Evolutionary conservation across 30 jellyfish, hydroid and myxozoan species (phyloP).

Genomic region (Aurelia coerulea): DNA sequence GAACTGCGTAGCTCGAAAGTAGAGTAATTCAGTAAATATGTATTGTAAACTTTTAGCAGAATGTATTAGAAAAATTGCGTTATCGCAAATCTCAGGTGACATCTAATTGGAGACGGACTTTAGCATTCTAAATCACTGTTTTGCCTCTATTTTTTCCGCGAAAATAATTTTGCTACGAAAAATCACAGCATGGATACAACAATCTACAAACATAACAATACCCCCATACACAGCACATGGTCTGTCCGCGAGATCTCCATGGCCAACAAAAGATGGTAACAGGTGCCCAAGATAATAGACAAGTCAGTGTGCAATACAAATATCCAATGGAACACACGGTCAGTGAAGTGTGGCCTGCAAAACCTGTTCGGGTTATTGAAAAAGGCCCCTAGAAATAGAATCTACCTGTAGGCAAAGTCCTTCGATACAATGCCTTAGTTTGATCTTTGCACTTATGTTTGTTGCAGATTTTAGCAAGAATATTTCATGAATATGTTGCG

Average conservation of each 20-base stretch:
- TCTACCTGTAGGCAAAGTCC: not conserved
- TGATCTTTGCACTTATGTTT: constrained; percentile 7
- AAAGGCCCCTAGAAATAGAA: constrained; percentile 14
- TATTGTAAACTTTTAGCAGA: too few species aligned
- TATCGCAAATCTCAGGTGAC: too few species aligned
- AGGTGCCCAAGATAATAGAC: constrained; percentile 60
- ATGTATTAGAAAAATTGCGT: too few species aligned
- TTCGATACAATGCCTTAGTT: not conserved
- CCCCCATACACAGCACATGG: constrained; percentile 17
- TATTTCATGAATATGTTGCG: too few species aligned
- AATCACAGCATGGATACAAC: too few species aligned
- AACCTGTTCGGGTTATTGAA: constrained; percentile 29
- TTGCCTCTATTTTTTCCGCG: too few species aligned
- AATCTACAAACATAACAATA: not conserved
- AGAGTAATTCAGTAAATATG: too few species aligned
- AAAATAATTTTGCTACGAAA: too few species aligned
- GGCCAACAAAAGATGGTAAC: constrained; percentile 46
- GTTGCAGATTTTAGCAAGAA: not conserved
- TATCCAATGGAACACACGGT: constrained; percentile 21
- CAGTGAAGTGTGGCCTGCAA: constrained; percentile 1
- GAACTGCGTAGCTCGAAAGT: too few species aligned
- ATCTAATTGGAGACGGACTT: too few species aligned
- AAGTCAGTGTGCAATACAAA: constrained; percentile 32
- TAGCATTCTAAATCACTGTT: too few species aligned
- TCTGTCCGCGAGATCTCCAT: constrained; percentile 33